Evolutionary conservation across 2,797 vertebrate species (phyloP).

Genomic region (Spondyliosoma cantharus): DNA sequence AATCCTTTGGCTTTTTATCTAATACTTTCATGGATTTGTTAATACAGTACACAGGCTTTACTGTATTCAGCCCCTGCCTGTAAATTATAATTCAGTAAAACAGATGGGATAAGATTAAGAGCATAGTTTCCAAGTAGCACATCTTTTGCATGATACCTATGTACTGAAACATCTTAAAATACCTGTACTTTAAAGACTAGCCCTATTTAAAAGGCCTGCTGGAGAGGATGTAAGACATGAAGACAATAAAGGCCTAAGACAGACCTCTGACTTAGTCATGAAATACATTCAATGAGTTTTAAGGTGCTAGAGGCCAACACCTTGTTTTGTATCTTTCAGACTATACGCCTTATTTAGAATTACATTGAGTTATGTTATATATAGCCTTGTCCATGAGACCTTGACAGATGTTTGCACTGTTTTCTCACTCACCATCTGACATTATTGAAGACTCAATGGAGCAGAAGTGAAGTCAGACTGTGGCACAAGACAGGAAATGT

Average conservation of each 20-base stretch:
- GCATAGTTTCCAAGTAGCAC: neutral
- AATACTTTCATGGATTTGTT: too few relatives aligned
- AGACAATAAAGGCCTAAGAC: too few relatives aligned
- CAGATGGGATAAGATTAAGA: too few relatives aligned
- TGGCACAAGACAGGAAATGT: neutral
- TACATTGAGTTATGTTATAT: neutral
- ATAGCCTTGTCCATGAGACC: neutral
- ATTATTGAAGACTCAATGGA: conserved; percentile 43
- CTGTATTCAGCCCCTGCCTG: too few relatives aligned
- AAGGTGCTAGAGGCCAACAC: neutral
- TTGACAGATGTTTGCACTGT: neutral
- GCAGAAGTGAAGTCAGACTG: neutral
- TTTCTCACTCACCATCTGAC: conserved; percentile 68
- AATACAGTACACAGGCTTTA: too few relatives aligned
- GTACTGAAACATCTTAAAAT: neutral
- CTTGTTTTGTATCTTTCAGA: neutral
- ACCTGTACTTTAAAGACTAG: neutral
- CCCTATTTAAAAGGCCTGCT: too few relatives aligned
- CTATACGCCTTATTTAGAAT: neutral
- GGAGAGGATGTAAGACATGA: neutral
- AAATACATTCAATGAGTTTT: neutral
- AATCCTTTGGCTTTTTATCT: too few relatives aligned
- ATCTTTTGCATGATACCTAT: neutral
- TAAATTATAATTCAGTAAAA: too few relatives aligned
- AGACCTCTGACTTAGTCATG: neutral